Evolutionary conservation across 1,140 invertebrate genomes (phyloP).

Genomic region (Brachionus rubens): DNA sequence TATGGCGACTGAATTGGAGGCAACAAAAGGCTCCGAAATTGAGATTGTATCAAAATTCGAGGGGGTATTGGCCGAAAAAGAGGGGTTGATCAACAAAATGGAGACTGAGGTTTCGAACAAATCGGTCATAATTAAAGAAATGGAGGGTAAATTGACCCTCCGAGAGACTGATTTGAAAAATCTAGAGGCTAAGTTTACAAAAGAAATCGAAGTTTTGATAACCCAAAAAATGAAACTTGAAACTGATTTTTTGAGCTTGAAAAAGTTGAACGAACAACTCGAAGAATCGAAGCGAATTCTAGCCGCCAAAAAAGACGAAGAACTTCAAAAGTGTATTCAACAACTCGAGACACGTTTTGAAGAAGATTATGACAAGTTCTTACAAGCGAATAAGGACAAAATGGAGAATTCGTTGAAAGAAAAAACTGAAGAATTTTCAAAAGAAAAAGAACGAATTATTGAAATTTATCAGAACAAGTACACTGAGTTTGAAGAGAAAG

Average conservation of each 20-base stretch:
- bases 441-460: slow-evolving; percentile 20
- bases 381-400: slow-evolving; percentile 25
- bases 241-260: not conserved
- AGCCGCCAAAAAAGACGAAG: slow-evolving; percentile 16
- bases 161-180: not conserved
- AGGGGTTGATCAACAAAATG: not conserved
- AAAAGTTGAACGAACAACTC: not conserved
- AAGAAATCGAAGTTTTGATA: slow-evolving; percentile 21
- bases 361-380: slow-evolving; percentile 35
- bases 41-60: too few species aligned
- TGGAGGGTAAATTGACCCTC: not conserved
- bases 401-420: slow-evolving; percentile 2
- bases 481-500: slow-evolving; percentile 8
- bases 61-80: not conserved
- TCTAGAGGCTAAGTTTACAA: not conserved
- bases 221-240: not conserved
- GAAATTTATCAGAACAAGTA: slow-evolving; percentile 29
- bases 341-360: slow-evolving; percentile 38
- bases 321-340: slow-evolving; percentile 20
- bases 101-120: not conserved
- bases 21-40: too few species aligned
- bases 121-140: not conserved
- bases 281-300: not conserved
- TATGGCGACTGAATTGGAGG: too few species aligned
- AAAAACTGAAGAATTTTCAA: not conserved